Evolutionary conservation across 1,140 invertebrate species (phyloP).

Genomic region (Zaprionus vittiger): DNA sequence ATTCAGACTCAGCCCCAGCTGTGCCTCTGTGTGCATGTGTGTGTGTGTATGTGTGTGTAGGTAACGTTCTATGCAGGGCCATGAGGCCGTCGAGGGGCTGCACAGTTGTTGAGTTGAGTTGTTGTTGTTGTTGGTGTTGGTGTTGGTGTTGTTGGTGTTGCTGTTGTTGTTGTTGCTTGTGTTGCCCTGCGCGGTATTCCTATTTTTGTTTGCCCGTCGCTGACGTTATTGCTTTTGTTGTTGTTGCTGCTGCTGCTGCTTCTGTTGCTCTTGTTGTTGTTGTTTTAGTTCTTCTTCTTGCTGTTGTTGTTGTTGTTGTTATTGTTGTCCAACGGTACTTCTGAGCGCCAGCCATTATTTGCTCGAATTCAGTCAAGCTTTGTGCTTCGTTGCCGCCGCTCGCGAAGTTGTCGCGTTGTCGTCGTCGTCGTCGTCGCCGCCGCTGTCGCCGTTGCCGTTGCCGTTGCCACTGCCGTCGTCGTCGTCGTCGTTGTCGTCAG

Average conservation of each 20-base stretch:
- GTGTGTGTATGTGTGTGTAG: conserved; percentile 29
- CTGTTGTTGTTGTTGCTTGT: conserved; percentile 22
- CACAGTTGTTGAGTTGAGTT: conserved; percentile 44
- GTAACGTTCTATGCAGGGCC: conserved; percentile 44
- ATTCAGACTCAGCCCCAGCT: conserved; percentile 66
- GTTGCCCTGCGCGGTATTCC: conserved; percentile 69
- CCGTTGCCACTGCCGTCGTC: neutral
- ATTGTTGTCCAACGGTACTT: conserved; percentile 77
- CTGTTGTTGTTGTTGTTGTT: conserved; percentile 27
- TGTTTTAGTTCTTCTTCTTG: conserved; percentile 30
- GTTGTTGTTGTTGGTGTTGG: too few species aligned
- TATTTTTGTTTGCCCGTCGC: conserved; percentile 71
- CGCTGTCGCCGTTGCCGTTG: conserved; percentile 1
- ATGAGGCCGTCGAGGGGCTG: conserved; percentile 41
- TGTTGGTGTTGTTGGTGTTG: conserved; percentile 26
- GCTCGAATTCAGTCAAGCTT: conserved; percentile 80
- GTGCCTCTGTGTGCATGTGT: conserved; percentile 12
- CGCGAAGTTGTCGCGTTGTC: conserved; percentile 70
- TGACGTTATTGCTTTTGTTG: conserved; percentile 25
- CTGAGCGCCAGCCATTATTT: conserved; percentile 69
- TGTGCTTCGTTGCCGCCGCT: conserved; percentile 75
- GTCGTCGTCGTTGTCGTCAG: conserved; percentile 21
- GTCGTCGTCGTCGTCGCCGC: conserved; percentile 23
- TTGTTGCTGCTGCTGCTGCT: conserved; percentile 22
- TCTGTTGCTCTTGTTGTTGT: conserved; percentile 26